phyloP scores from a whole-genome alignment of 2,888 invertebrate genomes.

The Drosophila nr. perissopoda region DNA sequence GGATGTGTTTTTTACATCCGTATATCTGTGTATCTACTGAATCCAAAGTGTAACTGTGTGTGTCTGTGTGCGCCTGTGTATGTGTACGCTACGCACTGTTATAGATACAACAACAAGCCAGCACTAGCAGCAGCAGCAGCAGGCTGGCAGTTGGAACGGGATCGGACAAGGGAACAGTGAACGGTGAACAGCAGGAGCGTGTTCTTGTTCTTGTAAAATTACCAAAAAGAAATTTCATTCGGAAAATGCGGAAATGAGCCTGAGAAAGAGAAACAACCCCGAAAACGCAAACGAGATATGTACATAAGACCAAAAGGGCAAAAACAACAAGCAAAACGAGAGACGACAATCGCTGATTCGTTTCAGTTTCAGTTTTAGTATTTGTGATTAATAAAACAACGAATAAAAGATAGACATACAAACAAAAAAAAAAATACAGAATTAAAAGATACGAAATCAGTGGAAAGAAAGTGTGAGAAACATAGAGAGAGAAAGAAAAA shows the following conservation, averaged over 20 bases:
- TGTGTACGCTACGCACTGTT: constrained; percentile 72
- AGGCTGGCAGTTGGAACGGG: constrained; percentile 31
- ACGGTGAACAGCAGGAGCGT: constrained; percentile 50
- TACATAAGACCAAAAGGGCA: constrained; percentile 46
- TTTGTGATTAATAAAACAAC: constrained; percentile 54
- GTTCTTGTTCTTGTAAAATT: constrained; percentile 80
- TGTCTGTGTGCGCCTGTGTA: constrained; percentile 33
- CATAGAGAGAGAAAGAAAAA: constrained; percentile 36
- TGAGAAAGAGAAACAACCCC: constrained; percentile 75
- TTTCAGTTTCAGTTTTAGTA: constrained; percentile 27
- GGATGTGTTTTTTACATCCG: constrained; percentile 58
- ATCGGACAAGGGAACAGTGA: constrained; percentile 16
- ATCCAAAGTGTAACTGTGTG: constrained; percentile 43
- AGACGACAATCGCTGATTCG: constrained; percentile 26
- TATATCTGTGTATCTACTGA: constrained; percentile 55
- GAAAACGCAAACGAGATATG: constrained; percentile 61
- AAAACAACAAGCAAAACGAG: constrained; percentile 42
- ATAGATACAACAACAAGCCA: constrained; percentile 76
- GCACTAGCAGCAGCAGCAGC: constrained; percentile 37
- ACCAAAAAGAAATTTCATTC: constrained; percentile 79
- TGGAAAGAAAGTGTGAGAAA: constrained; percentile 74
- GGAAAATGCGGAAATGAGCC: constrained; percentile 78
- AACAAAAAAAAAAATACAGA: constrained; percentile 12
- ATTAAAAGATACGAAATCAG: constrained; percentile 40
- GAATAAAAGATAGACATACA: constrained; percentile 29